These are phyloP conservation scores for Diorhabda sublineata DNA, from an alignment of 1,140 invertebrate genomes.

Conservation along the genomic window DNA sequence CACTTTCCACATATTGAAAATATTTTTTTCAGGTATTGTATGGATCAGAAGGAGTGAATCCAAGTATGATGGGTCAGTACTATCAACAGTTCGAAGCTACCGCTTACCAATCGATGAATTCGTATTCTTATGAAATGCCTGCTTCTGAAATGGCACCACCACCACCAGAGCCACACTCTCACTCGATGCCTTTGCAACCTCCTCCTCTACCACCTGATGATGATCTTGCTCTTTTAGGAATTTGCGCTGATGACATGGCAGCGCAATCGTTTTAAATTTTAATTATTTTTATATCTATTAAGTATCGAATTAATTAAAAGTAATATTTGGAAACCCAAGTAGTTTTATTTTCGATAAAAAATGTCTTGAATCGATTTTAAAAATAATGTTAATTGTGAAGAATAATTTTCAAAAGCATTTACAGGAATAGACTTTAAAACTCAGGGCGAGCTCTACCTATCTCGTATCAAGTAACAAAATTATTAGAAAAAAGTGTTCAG, in stretches of 20 bases:
- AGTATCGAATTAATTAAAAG: no score
- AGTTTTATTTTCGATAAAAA: no score
- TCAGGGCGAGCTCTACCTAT: no score
- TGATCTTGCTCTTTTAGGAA: slow-evolving; percentile 65
- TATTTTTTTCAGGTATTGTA: slow-evolving; percentile 21
- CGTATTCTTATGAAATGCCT: slow-evolving; percentile 25
- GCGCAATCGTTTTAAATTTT: slow-evolving; percentile 48
- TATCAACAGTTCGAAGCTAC: slow-evolving; percentile 20
- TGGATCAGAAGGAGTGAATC: slow-evolving; percentile 30
- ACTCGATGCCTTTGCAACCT: slow-evolving; percentile 43
- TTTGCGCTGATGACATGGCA: slow-evolving; percentile 64
- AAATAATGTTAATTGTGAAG: no score
- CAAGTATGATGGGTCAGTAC: slow-evolving; percentile 31
- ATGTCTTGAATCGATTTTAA: no score
- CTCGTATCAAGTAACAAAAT: no score
- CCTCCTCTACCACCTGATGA: slow-evolving; percentile 50
- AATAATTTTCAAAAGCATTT: no score
- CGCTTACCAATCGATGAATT: slow-evolving; percentile 20
- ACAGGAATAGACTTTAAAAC: no score
- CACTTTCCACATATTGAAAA: no score
- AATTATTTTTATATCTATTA: no score
- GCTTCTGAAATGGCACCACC: slow-evolving; percentile 36
- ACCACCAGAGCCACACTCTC: slow-evolving; percentile 32
- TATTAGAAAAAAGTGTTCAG: no score
- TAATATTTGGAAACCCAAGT: no score